phyloP scores from a whole-genome alignment of 2,888 invertebrate genomes.

The Cephus pulcher region DNA sequence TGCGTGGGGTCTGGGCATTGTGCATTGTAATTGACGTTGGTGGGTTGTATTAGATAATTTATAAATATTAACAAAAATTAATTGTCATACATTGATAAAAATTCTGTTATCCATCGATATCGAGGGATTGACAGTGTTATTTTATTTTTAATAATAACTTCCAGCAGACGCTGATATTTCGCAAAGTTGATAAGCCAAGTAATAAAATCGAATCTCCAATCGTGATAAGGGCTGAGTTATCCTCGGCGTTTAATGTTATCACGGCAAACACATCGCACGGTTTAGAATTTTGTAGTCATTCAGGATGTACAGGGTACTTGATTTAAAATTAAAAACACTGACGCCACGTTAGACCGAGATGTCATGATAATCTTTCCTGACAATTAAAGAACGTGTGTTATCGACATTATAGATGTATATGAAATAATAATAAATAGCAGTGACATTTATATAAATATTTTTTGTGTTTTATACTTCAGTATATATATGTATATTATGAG shows the following conservation, averaged over 20 bases:
- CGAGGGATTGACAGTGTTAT: neutral
- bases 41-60: neutral
- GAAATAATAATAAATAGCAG: neutral
- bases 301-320: neutral
- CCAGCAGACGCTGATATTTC: neutral
- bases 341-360: neutral
- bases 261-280: neutral
- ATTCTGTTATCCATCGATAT: neutral
- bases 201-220: neutral
- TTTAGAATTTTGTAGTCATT: neutral
- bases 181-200: neutral
- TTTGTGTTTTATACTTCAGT: neutral
- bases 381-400: neutral
- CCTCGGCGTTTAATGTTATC: neutral
- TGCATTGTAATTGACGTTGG: neutral
- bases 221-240: neutral
- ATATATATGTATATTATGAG: neutral
- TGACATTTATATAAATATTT: neutral
- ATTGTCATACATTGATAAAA: neutral
- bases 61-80: neutral
- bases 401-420: neutral
- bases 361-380: neutral
- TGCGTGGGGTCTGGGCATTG: neutral
- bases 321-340: neutral
- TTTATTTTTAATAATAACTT: neutral